Conservation (phyloP, 2,113 vertebrate species). For the Rhea pennata region DNA sequence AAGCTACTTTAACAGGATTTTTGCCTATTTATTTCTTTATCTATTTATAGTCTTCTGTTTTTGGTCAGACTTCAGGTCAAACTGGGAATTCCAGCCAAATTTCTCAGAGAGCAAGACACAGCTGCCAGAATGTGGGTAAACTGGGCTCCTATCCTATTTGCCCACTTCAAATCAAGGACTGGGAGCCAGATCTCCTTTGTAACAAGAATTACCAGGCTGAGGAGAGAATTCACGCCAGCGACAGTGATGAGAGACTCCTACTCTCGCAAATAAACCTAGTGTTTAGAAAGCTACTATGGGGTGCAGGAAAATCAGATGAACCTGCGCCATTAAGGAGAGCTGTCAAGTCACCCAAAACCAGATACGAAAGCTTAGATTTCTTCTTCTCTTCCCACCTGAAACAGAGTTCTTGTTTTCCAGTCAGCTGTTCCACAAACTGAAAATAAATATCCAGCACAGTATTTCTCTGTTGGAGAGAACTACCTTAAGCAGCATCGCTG, state of each 20-base stretch:
- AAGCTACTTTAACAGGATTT: neutral
- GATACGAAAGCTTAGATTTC: neutral
- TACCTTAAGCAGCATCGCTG: neutral
- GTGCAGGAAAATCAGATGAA: slow-evolving; percentile 3
- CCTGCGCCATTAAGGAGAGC: neutral
- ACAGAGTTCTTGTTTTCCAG: neutral
- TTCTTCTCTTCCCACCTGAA: neutral
- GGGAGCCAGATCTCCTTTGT: neutral
- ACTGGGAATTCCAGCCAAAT: neutral
- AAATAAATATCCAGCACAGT: neutral
- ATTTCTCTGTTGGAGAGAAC: neutral
- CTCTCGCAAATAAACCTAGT: neutral
- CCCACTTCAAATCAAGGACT: neutral
- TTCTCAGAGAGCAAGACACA: neutral
- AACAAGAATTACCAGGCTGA: neutral
- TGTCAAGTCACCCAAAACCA: neutral
- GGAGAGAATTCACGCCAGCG: neutral
- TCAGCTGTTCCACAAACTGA: neutral
- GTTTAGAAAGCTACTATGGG: neutral
- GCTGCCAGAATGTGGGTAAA: neutral
- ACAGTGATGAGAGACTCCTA: neutral
- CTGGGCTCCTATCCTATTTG: neutral
- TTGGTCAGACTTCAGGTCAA: neutral
- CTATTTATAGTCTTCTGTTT: neutral
- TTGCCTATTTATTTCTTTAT: neutral